Base-by-base conservation (phyloP, 2,113 vertebrate species). In the Silurus asotus region DNA sequence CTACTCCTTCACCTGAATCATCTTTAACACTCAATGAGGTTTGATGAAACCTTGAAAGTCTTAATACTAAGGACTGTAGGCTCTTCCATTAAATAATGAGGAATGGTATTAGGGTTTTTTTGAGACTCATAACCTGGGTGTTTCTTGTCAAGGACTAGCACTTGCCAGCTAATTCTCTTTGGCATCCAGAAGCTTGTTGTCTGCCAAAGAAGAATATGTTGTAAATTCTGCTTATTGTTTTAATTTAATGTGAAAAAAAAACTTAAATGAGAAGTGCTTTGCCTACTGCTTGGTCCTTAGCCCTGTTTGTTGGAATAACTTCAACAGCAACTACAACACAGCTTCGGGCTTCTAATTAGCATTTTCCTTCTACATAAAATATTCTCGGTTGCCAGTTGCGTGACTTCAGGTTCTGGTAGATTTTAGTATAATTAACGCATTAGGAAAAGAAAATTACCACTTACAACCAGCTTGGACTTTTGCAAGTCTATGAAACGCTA, bases 361-460 rank as follows among this genome's bases (percentile, higher is more conserved):
- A 28, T 78, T 78, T 62, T 56, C 25, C 25, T 58, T n/a, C 64
- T 45, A 56, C 58, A 37, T 81, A 82, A 85, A 84, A 56, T 83
- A 79, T 77, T 70, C 53, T n/a, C 61, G 70, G 23, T 45, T 72
- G 69, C 65, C 49, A 86, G 70, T 83, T 48, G 62, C 49, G 61
- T 25, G 69, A 84, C 58, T 77, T 75, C 25, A n/a, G 23, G 77
- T 81, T 81, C 65, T 69, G 53, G 83, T 65, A 20, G 55, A 82
- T 82, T 81, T 84, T 58, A 84, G 83, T 28, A 48, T 81, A 75
- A n/a, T 81, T 15, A 49, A 53, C 6, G 37, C 70, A 62, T 61
- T 67, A 49, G 69, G 59, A 5, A 6, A 37, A 74, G 67, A 75
- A 88, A 84, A 88, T 80, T 17, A 87, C 78, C 83, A 87, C 80